Conservation (phyloP, 2,113 vertebrate species). For the Aix galericulata region DNA sequence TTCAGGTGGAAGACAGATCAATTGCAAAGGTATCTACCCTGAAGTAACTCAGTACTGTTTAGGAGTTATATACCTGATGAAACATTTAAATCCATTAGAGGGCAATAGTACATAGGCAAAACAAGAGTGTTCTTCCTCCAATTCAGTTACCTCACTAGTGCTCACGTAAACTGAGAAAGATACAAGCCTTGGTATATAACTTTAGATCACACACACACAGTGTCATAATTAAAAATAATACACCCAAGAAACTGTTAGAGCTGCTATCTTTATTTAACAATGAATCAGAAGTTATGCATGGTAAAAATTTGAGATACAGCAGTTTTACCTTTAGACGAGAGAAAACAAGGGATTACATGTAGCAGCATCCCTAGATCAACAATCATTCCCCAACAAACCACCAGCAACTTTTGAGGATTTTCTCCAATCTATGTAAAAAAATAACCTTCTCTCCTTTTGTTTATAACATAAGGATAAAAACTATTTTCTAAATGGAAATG, state of each 20-base stretch:
- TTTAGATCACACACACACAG: neutral
- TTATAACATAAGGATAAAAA: neutral
- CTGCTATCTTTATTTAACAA: neutral
- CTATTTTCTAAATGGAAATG: neutral
- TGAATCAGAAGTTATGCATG: neutral
- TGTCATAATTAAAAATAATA: neutral
- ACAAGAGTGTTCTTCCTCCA: neutral
- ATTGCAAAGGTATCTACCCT: neutral
- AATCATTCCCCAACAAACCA: neutral
- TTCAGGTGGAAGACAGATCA: neutral
- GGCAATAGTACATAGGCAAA: neutral
- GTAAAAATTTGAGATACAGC: neutral
- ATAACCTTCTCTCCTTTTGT: neutral
- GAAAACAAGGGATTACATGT: neutral
- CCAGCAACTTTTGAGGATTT: neutral
- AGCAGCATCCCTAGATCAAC: neutral
- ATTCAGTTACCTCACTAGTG: neutral
- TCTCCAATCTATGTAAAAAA: neutral
- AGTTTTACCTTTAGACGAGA: neutral
- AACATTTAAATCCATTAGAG: neutral
- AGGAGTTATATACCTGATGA: neutral
- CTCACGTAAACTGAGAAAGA: neutral
- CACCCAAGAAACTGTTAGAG: neutral
- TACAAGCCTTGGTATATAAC: neutral
- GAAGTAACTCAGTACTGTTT: neutral